A percentile compares a stretch with the other conserved stretches of the same genome.
phyloP scores from a whole-genome alignment of 2,797 vertebrate genomes.

The Neosalanx taihuensis region DNA sequence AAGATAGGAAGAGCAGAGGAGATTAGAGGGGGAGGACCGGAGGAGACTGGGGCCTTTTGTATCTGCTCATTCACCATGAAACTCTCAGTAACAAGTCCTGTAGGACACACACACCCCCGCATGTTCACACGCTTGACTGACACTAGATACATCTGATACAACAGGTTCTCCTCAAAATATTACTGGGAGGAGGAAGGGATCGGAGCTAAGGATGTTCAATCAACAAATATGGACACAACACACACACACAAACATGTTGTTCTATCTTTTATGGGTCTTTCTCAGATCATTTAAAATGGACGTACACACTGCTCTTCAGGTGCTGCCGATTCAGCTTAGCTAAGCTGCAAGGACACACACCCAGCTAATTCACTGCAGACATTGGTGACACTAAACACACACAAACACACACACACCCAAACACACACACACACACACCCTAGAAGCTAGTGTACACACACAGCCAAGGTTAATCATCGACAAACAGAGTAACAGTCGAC shows the following conservation, averaged over 20 bases:
- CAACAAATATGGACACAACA: not conserved
- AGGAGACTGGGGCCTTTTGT: constrained; percentile 42
- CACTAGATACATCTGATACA: not conserved
- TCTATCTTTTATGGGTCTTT: not conserved
- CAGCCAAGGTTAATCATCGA: constrained; percentile 52
- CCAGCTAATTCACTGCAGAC: constrained; percentile 23
- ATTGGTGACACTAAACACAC: constrained; percentile 7
- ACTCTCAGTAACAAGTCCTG: constrained; percentile 37
- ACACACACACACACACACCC: constrained; percentile 20
- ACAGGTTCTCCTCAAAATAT: not conserved
- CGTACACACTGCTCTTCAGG: constrained; percentile 12
- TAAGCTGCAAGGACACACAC: constrained; percentile 18
- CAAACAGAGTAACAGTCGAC: constrained; percentile 22
- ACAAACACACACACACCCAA: constrained; percentile 25
- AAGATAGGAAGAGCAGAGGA: not conserved
- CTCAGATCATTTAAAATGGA: constrained; percentile 42
- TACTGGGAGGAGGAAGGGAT: not conserved
- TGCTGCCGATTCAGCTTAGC: not conserved
- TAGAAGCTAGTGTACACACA: not conserved
- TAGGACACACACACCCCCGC: constrained; percentile 6
- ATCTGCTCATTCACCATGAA: constrained; percentile 36
- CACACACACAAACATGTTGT: not conserved
- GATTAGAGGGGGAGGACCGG: not conserved
- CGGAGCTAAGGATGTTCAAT: not conserved
- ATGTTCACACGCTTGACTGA: not conserved